These are phyloP conservation scores for Sternarchorhynchus goeldii DNA, from an alignment of 2,797 vertebrate genomes.

Conservation along the genomic window DNA sequence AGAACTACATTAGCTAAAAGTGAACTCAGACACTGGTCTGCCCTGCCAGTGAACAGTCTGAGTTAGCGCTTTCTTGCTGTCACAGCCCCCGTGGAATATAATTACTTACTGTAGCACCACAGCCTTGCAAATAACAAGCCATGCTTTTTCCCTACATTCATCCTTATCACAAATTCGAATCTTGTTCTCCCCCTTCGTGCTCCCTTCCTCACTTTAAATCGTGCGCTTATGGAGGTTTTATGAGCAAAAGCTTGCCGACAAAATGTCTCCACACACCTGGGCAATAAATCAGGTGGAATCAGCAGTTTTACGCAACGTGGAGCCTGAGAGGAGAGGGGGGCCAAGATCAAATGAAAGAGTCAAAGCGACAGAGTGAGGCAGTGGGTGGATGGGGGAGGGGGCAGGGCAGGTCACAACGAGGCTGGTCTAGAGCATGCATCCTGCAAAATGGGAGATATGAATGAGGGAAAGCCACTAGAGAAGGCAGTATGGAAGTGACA, in stretches of 20 bases:
- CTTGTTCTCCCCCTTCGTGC: background rate
- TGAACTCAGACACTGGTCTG: background rate
- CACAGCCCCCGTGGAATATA: too few relatives aligned
- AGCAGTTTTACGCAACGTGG: constrained; percentile 64
- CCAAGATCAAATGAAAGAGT: constrained; percentile 41
- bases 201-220: constrained; percentile 54
- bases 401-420: background rate
- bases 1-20: background rate
- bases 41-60: background rate
- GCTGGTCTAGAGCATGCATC: constrained; percentile 7
- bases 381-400: constrained; percentile 11
- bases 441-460: background rate
- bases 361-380: background rate
- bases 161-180: constrained; percentile 13
- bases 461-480: background rate
- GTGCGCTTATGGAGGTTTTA: constrained; percentile 68
- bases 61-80: background rate
- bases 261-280: constrained; percentile 71
- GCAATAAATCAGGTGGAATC: constrained; percentile 70
- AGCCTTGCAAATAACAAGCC: constrained; percentile 1
- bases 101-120: too few relatives aligned
- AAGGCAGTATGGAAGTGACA: background rate
- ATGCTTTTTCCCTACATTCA: background rate
- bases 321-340: constrained; percentile 48
- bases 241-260: constrained; percentile 50